These are phyloP conservation scores for Glossosoma conforme DNA, from an alignment of 1,140 invertebrate genomes.

Conservation along the genomic window DNA sequence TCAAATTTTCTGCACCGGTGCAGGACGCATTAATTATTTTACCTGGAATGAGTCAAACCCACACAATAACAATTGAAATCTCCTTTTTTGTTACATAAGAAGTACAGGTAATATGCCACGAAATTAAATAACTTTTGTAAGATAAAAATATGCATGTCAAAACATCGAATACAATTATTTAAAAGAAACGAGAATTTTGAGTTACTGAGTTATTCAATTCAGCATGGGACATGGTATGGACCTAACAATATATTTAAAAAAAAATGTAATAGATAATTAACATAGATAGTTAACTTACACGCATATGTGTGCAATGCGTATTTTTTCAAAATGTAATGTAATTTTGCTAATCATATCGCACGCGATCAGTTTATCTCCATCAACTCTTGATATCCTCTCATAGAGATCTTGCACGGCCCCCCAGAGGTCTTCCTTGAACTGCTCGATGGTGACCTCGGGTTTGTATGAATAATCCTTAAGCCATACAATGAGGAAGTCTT, in stretches of 20 bases:
- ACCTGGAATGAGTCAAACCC: too few species aligned
- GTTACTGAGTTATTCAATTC: too few species aligned
- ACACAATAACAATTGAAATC: too few species aligned
- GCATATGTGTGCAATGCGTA: constrained; percentile 67
- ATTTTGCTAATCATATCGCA: constrained; percentile 75
- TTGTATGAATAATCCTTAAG: constrained; percentile 61
- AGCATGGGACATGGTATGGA: background rate
- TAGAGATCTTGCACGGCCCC: constrained; percentile 70
- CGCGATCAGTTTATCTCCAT: constrained; percentile 77
- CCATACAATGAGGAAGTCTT: constrained; percentile 76
- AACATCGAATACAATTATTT: too few species aligned
- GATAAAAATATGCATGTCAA: too few species aligned
- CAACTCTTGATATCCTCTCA: constrained; percentile 65
- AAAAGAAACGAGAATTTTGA: too few species aligned
- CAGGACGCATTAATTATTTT: too few species aligned
- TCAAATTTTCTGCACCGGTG: too few species aligned
- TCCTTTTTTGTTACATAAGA: too few species aligned
- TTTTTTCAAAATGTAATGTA: constrained; percentile 80
- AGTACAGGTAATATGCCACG: too few species aligned
- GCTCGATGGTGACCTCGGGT: constrained; percentile 55
- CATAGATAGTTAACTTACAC: constrained; percentile 63
- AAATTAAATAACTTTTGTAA: too few species aligned
- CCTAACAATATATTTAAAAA: constrained; percentile 8
- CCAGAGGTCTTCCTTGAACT: constrained; percentile 78
- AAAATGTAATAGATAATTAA: constrained; percentile 7